These are phyloP conservation scores for Sarcophaga variegata DNA, from an alignment of 2,888 invertebrate species.

Conservation along the genomic window DNA sequence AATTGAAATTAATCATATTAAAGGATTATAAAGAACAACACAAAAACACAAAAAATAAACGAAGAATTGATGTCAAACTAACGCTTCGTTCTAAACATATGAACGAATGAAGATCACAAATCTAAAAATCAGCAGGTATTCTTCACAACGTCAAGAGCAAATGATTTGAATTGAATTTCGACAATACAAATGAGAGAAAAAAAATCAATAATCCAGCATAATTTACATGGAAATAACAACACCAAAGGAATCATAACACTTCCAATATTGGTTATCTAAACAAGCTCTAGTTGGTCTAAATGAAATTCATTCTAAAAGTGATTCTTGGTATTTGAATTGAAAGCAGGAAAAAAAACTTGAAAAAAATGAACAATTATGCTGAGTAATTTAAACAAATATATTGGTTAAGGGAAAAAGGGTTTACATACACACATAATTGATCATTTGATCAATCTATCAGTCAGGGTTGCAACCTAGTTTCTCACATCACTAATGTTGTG, in stretches of 20 bases:
- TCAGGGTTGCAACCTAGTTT: no score
- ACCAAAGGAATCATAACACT: conserved; percentile 1
- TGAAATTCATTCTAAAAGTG: conserved; percentile 9
- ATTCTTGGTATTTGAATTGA: neutral
- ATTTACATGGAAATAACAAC: conserved; percentile 20
- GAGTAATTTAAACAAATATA: conserved; percentile 8
- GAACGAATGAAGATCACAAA: neutral
- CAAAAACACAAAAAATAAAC: conserved; percentile 18
- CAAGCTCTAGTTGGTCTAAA: conserved; percentile 45
- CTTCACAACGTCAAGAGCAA: neutral
- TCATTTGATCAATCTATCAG: no score
- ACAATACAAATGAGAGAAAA: no score
- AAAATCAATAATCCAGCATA: conserved; percentile 37
- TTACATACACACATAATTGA: no score
- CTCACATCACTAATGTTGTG: no score
- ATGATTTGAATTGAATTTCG: neutral
- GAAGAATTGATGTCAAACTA: conserved; percentile 33
- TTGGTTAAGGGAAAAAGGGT: neutral
- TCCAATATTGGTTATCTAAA: conserved; percentile 36
- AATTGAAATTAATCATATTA: conserved; percentile 52
- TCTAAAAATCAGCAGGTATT: conserved; percentile 29
- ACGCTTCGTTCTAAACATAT: neutral
- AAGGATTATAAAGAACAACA: neutral
- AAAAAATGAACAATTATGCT: neutral
- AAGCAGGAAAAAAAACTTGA: neutral